Evolutionary conservation across 2,888 invertebrate genomes (phyloP).

Genomic region (Microchrysa polita): DNA sequence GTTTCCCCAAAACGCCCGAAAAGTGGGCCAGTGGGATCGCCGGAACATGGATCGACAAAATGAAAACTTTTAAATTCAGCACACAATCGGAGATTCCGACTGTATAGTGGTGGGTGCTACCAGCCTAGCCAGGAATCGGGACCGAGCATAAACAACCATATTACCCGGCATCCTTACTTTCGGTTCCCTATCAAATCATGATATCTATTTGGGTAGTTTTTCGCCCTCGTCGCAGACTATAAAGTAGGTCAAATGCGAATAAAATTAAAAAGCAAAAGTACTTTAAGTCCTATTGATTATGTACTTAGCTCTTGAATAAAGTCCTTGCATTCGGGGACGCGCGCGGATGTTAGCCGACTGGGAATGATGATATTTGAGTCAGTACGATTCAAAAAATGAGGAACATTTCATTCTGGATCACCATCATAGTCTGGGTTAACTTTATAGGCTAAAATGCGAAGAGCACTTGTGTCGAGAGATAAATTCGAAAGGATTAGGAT

Average conservation of each 20-base stretch:
- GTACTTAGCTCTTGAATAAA: slow-evolving; percentile 17
- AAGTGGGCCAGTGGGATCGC: background rate
- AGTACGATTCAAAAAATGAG: too few relatives aligned
- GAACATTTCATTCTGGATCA: too few relatives aligned
- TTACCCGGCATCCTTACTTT: background rate
- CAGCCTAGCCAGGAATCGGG: background rate
- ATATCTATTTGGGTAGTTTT: background rate
- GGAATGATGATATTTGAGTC: too few relatives aligned
- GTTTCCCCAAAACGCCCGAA: background rate
- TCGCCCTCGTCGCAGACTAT: background rate
- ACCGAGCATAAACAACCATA: background rate
- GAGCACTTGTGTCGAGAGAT: too few relatives aligned
- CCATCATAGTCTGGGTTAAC: too few relatives aligned
- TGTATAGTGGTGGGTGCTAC: background rate
- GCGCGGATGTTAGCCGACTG: too few relatives aligned
- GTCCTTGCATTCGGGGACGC: background rate
- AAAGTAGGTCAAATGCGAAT: slow-evolving; percentile 28
- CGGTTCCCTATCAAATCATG: background rate
- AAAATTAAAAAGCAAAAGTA: slow-evolving; percentile 30
- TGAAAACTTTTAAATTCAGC: slow-evolving; percentile 1
- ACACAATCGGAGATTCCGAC: background rate
- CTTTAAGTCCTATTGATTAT: slow-evolving; percentile 11
- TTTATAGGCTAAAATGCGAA: too few relatives aligned
- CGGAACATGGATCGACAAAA: background rate
- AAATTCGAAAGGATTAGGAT: too few relatives aligned